Base-by-base conservation (phyloP, 2,113 vertebrate species). In the Lathamus discolor region DNA sequence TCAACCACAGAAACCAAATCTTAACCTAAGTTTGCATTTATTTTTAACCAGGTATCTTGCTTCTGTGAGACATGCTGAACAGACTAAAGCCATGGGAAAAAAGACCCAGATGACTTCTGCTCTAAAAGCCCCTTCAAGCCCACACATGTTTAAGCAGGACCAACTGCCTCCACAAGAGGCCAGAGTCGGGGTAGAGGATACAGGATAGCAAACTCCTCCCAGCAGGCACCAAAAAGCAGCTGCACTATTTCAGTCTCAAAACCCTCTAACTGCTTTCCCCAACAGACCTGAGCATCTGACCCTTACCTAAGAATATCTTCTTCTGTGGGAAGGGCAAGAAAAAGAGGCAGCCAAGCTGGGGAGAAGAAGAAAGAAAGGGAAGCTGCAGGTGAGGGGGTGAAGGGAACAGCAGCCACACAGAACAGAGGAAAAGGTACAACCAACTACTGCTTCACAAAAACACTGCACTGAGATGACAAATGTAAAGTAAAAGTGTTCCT, bases 311-410 rank as follows among this genome's bases (percentile, higher is more conserved):
- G 61, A 91, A 68, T 83, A 96, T 61, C 81, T 54, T 69, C 67
- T 46, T 66, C 28, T 84, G 51, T 51, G 31, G 33, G 59, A 92
- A 68, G 49, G 49, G 29, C 22, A 77, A 70, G 44, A 59, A 84
- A 43, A 81, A 20, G 52, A 35, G 11, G 49, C 37, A 54, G 61
- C 14, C 35, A 86, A 69, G 43, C 29, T 31, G 23, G 7, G 28
- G 62, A 94, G 55, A 87, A 95, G 55, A 87, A 95, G 46, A 92
- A 95, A 83, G 49, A 61, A 74, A 28, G 19, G 20, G 35, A 92
- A 80, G n/a, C 54, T 68, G 81, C 69, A 81, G 54, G 66, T 57
- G 61, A 78, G 6, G 19, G 18, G 8, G 44, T 27, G 22, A 95
- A 92, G 24, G 75, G 59, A 94, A 84, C 28, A 23, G 74, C 39